Base-by-base conservation (phyloP, 2,888 invertebrate genomes). In the Argyra leucocephala region DNA sequence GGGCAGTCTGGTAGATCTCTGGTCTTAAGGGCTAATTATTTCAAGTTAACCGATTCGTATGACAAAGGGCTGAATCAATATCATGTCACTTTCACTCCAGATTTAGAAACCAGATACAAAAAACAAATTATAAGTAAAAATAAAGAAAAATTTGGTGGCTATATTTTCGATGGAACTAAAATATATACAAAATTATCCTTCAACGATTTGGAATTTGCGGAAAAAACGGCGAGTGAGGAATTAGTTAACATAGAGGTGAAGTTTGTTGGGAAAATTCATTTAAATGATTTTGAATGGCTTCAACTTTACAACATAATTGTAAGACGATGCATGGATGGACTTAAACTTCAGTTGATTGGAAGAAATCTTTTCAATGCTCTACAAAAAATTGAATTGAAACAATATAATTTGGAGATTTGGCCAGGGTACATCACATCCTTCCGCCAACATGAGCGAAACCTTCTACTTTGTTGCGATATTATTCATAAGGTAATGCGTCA, bases 371-470 rank as follows among this genome's bases (percentile, higher is more conserved):
- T 84, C 72, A 91, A 92, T 76, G 83, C 88, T 0, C 63, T 72
- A 0, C 85, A 85, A 0, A 87, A 85, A 81, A 89, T 89, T 79
- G 74, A 83, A 57, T 80, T 89, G 0, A 81, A 79, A 0, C 85
- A 90, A 26, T 83, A 81, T 68, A 83, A 81, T 59, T 74, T 93
- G 12, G 87, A 91, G 74, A 77, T 93, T 0, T 91, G 91, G 91
- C 92, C 92, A 0, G 93, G 48, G 0, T 91, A 90, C 70, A 81
- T 87, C n/a, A 93, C 94, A 0, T 88, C 91, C 0, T 92, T 95
- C 48, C 84, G 91, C 1, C 90, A 92, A 70, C 89, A 91, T 74
- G 95, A 96, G 74, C 78, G 82, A 0, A 81, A 85, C 1, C 83
- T 95, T 18, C 78, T 95, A 12, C 82, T 96, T 82, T 89, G 89